Conservation (phyloP, 2,797 vertebrate species). For the Lithobates pipiens region DNA sequence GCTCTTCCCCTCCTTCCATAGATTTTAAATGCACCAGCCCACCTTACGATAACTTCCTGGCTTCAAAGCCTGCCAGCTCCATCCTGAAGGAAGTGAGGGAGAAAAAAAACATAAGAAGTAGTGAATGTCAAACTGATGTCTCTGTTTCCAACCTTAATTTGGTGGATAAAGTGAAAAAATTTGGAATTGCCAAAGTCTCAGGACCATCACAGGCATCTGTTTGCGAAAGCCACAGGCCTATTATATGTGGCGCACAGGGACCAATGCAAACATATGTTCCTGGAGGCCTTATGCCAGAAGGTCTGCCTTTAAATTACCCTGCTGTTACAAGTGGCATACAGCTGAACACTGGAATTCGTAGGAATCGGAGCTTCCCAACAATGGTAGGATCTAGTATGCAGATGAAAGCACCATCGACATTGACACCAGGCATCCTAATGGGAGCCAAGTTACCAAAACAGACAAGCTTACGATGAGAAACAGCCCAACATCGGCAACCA, state of each 20-base stretch:
- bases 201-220: conserved; percentile 69
- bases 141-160: conserved; percentile 91
- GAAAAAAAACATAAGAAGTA: conserved; percentile 79
- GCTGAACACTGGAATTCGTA: conserved; percentile 86
- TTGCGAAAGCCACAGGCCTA: conserved; percentile 79
- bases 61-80: conserved; percentile 94
- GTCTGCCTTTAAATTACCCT: conserved; percentile 75
- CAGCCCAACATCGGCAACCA: neutral
- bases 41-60: conserved; percentile 90
- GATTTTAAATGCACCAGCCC: conserved; percentile 89
- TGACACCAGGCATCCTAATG: conserved; percentile 85
- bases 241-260: conserved; percentile 83
- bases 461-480: conserved; percentile 77
- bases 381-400: conserved; percentile 98
- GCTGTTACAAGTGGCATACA: conserved; percentile 81
- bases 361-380: conserved; percentile 94
- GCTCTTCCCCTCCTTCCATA: conserved; percentile 77
- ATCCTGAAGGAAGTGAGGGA: conserved; percentile 93
- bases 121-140: conserved; percentile 86
- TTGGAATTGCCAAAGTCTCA: conserved; percentile 82
- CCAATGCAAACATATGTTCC: conserved; percentile 82
- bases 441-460: conserved; percentile 81
- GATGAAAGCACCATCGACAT: conserved; percentile 89
- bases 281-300: conserved; percentile 71
- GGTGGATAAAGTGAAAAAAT: conserved; percentile 93